phyloP scores from a whole-genome alignment of 2,113 vertebrate genomes.

The Colinus virginianus region DNA sequence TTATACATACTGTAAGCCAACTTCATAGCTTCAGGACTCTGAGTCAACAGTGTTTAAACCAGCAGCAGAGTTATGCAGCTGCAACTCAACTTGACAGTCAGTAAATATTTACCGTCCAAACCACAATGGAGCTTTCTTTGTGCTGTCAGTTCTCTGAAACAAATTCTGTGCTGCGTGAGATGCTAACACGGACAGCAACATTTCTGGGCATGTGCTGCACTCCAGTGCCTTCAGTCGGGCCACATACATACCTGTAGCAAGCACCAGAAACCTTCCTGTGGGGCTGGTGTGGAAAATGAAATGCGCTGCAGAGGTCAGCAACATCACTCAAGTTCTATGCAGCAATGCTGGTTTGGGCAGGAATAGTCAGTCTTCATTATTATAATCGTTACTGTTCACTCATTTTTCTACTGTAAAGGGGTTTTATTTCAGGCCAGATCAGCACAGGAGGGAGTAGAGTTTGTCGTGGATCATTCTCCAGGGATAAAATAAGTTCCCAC shows the following conservation, averaged over 20 bases:
- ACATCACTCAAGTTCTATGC: background rate
- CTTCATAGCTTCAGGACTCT: slow-evolving; percentile 24
- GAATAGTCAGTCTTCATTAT: background rate
- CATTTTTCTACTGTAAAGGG: background rate
- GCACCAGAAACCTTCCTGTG: background rate
- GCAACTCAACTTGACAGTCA: background rate
- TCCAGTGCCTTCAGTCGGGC: background rate
- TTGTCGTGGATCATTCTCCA: background rate
- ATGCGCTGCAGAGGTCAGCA: background rate
- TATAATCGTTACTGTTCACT: background rate
- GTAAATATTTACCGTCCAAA: slow-evolving; percentile 43
- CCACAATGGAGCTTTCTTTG: background rate
- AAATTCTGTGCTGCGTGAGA: background rate
- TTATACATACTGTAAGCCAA: slow-evolving; percentile 2
- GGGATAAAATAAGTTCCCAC: background rate
- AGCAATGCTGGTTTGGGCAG: background rate
- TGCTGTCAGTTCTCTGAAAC: slow-evolving; percentile 26
- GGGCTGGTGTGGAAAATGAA: background rate
- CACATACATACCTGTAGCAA: accelerated
- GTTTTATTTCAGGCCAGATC: background rate
- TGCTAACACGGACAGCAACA: background rate
- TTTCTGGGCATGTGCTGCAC: background rate
- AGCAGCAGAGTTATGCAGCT: background rate
- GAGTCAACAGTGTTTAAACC: background rate
- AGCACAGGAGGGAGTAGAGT: background rate